A percentile compares a stretch with the other conserved stretches of the same genome.
These are phyloP conservation scores for Barypeithes pellucidus DNA, from an alignment of 2,888 invertebrate genomes.

Conservation along the genomic window DNA sequence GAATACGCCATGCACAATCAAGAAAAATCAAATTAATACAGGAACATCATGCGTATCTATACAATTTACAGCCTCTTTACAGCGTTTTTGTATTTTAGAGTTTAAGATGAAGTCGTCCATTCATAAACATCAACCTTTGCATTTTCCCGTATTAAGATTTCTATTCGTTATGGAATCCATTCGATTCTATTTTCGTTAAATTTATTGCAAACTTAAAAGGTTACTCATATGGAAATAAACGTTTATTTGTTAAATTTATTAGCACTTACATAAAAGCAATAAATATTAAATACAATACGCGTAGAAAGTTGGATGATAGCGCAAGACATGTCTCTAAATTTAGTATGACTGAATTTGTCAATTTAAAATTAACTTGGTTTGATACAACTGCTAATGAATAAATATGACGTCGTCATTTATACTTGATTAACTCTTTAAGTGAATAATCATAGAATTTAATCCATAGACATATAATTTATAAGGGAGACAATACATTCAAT, in stretches of 20 bases:
- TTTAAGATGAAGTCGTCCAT: slow-evolving; percentile 15
- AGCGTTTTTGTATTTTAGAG: neutral
- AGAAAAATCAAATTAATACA: neutral
- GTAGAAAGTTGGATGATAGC: slow-evolving; percentile 24
- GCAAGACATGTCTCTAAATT: slow-evolving; percentile 19
- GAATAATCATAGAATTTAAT: neutral
- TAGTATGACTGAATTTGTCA: slow-evolving; percentile 14
- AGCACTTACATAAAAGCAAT: slow-evolving; percentile 44
- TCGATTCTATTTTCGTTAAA: slow-evolving; percentile 38
- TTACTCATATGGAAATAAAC: slow-evolving; percentile 30
- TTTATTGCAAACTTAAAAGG: slow-evolving; percentile 40
- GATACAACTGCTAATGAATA: neutral
- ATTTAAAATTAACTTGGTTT: neutral
- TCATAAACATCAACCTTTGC: slow-evolving; percentile 12
- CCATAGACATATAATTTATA: neutral
- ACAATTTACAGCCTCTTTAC: neutral
- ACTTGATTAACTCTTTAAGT: neutral
- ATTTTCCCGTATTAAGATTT: slow-evolving; percentile 5
- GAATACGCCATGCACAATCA: no score
- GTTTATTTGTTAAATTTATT: slow-evolving; percentile 44
- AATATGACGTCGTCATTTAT: neutral
- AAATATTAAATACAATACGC: slow-evolving; percentile 33
- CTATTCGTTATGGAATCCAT: slow-evolving; percentile 26
- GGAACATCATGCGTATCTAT: neutral
- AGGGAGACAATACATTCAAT: no score